Conservation (phyloP, 2,888 invertebrate species). For the Cremastinae sp. region DNA sequence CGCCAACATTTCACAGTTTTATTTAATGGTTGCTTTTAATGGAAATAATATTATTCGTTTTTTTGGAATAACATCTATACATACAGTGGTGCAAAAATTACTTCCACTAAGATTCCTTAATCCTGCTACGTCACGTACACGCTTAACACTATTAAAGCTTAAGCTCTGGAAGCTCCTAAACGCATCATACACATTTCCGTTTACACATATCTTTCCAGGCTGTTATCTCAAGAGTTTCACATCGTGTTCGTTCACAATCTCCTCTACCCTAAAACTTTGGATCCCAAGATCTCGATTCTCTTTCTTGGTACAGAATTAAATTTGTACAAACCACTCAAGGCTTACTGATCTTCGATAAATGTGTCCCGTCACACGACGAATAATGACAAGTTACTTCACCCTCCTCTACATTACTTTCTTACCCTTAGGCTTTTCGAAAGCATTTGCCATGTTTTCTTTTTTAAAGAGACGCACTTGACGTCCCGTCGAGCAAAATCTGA, state of each 20-base stretch:
- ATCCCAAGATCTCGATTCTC: slow-evolving; percentile 6
- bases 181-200: not conserved
- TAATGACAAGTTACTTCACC: not conserved
- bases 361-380: not conserved
- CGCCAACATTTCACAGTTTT: too few relatives aligned
- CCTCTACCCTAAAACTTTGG: not conserved
- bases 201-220: slow-evolving; percentile 16
- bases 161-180: slow-evolving; percentile 27
- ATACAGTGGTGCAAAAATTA: too few relatives aligned
- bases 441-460: too few relatives aligned
- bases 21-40: too few relatives aligned
- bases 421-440: too few relatives aligned
- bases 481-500: not conserved
- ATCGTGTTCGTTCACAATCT: slow-evolving; percentile 16
- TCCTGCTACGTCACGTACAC: slow-evolving; percentile 13
- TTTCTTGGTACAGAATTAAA: slow-evolving; percentile 20
- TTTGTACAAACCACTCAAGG: not conserved
- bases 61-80: too few relatives aligned
- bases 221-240: slow-evolving; percentile 21
- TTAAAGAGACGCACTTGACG: not conserved
- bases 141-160: slow-evolving; percentile 24
- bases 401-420: too few relatives aligned
- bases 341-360: not conserved
- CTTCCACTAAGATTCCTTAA: slow-evolving; percentile 24
- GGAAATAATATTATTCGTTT: too few relatives aligned